These are phyloP conservation scores for Beaufortia kweichowensis DNA, from an alignment of 2,113 vertebrate genomes.

Conservation along the genomic window DNA sequence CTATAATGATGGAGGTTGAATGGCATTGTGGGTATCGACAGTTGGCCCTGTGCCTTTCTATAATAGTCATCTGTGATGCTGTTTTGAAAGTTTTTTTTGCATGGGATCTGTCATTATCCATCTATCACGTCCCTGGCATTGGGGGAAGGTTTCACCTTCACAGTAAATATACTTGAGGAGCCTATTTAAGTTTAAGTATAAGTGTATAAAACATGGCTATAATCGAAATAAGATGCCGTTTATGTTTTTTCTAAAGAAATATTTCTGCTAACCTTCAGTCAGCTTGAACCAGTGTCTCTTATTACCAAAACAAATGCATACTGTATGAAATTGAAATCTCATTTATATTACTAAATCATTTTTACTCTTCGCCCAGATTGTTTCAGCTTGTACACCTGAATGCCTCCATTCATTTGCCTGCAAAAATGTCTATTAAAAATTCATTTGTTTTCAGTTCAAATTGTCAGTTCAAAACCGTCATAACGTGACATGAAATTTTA, in stretches of 20 bases:
- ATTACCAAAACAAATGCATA: neutral
- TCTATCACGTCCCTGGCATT: constrained; percentile 10
- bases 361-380: constrained; percentile 20
- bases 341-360: constrained; percentile 28
- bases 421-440: constrained; percentile 49
- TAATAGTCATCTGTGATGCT: constrained; percentile 22
- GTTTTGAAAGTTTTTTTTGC: constrained; percentile 16
- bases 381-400: constrained; percentile 45
- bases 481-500: constrained; percentile 51
- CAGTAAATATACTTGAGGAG: constrained; percentile 2
- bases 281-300: neutral
- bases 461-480: constrained; percentile 39
- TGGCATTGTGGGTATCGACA: neutral
- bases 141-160: constrained; percentile 30
- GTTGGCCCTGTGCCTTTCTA: constrained; percentile 4
- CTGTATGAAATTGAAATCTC: neutral
- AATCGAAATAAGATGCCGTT: neutral
- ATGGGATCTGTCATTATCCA: constrained; percentile 22
- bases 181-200: neutral
- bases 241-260: too few relatives aligned
- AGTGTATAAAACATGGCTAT: neutral
- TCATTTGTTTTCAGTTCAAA: constrained; percentile 49
- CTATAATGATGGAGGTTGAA: constrained; percentile 1
- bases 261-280: neutral
- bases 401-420: constrained; percentile 7